Conservation (phyloP, 2,113 vertebrate species). For the Siniperca chuatsi region DNA sequence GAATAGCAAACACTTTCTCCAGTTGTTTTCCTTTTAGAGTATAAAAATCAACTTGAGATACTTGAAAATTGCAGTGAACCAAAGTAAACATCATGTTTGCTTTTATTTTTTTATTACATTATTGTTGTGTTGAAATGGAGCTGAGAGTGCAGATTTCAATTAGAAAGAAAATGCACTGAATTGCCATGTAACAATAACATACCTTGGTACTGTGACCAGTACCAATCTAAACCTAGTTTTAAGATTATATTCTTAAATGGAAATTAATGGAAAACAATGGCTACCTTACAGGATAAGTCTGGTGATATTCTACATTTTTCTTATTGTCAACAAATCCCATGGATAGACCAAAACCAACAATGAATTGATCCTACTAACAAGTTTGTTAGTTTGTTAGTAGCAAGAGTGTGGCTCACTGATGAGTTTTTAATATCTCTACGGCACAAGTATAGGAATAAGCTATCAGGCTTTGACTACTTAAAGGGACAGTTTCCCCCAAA, state of each 20-base stretch:
- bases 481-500: too few species aligned
- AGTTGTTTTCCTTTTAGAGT: neutral
- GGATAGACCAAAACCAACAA: neutral
- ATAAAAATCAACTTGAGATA: neutral
- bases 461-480: too few species aligned
- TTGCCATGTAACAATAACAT: too few species aligned
- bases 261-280: neutral
- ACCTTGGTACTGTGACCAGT: too few species aligned
- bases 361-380: neutral
- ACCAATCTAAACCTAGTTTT: too few species aligned
- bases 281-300: neutral
- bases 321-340: neutral
- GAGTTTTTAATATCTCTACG: too few species aligned
- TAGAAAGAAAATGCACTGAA: neutral
- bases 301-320: neutral
- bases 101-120: neutral
- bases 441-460: too few species aligned
- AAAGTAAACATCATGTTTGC: too few species aligned
- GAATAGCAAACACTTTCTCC: neutral
- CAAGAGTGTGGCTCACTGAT: too few species aligned
- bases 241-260: neutral
- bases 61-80: neutral
- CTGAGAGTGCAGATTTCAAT: neutral
- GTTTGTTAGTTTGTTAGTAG: too few species aligned
- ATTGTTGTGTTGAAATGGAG: neutral